Evolutionary conservation across 2,888 invertebrate species (phyloP).

Genomic region (Monopis laevigella): DNA sequence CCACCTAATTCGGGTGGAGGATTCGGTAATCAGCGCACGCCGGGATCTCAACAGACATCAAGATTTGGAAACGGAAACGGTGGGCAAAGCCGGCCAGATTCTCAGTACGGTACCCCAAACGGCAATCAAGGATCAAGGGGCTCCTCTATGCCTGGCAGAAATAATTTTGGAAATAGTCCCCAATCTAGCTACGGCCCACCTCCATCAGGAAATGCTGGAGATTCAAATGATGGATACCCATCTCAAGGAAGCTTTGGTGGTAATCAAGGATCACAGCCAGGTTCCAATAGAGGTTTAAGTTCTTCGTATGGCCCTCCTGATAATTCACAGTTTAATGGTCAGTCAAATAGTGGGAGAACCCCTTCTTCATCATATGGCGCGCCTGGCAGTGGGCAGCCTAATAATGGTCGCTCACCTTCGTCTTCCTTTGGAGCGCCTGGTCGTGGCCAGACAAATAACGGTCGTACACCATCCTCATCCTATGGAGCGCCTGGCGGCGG

Average conservation of each 20-base stretch:
- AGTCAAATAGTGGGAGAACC: conserved; percentile 24
- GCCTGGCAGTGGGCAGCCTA: conserved; percentile 29
- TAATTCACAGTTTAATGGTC: conserved; percentile 18
- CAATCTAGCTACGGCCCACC: conserved; percentile 12
- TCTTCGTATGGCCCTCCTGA: conserved; percentile 45
- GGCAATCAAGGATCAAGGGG: conserved; percentile 22
- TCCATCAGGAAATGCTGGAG: conserved; percentile 15
- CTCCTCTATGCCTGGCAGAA: background rate
- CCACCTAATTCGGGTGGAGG: conserved; percentile 29
- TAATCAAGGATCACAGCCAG: background rate
- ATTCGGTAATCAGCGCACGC: conserved; percentile 12
- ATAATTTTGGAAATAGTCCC: conserved; percentile 5
- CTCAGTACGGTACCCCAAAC: conserved; percentile 39
- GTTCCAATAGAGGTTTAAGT: background rate
- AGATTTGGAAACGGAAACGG: conserved; percentile 18
- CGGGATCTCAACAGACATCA: conserved; percentile 13
- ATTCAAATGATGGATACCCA: conserved; percentile 7
- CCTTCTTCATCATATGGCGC: conserved; percentile 43
- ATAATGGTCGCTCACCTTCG: no score
- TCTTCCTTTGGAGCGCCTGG: no score
- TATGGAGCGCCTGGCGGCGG: conserved; percentile 47
- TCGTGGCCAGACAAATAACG: conserved; percentile 23
- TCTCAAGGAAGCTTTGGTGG: conserved; percentile 17
- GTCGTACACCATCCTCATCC: conserved; percentile 32
- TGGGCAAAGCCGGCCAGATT: conserved; percentile 28